These are phyloP conservation scores for Pseudorhombus dupliciocellatus DNA, from an alignment of 2,113 vertebrate species.

Conservation along the genomic window DNA sequence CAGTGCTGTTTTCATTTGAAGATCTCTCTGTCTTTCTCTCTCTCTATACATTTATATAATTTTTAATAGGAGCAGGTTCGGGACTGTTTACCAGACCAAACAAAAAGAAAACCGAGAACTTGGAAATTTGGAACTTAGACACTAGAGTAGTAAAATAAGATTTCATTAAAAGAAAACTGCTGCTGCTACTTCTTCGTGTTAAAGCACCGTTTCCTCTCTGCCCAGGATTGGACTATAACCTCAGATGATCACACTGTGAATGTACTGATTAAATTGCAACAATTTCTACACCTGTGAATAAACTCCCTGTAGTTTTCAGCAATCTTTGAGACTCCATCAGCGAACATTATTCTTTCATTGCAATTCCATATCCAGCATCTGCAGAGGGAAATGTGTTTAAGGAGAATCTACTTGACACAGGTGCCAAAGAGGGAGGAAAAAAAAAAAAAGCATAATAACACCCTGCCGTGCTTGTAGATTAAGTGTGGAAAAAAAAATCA, in stretches of 20 bases:
- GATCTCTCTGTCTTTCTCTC: not conserved
- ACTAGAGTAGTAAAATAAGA: too few relatives aligned
- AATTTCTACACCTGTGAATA: not conserved
- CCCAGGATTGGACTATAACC: not conserved
- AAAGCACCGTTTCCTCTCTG: not conserved
- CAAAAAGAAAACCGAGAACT: not conserved
- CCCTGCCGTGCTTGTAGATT: slow-evolving; percentile 28
- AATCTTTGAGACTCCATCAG: not conserved
- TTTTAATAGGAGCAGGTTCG: not conserved
- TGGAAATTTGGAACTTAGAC: too few relatives aligned
- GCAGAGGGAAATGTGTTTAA: slow-evolving; percentile 16
- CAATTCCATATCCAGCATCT: slow-evolving; percentile 17
- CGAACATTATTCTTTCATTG: not conserved
- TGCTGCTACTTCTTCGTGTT: not conserved
- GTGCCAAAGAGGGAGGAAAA: slow-evolving; percentile 5
- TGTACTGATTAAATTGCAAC: slow-evolving; percentile 8
- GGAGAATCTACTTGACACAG: slow-evolving; percentile 10
- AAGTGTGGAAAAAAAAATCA: slow-evolving; percentile 36
- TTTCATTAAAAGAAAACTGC: not conserved
- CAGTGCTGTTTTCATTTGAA: not conserved
- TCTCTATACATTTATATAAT: not conserved
- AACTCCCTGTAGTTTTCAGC: slow-evolving; percentile 2
- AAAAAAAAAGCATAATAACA: slow-evolving; percentile 14
- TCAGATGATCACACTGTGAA: not conserved
- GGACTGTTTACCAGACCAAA: not conserved